Evolutionary conservation across 2,113 vertebrate genomes (phyloP).

Genomic region (Rafetus swinhoei): DNA sequence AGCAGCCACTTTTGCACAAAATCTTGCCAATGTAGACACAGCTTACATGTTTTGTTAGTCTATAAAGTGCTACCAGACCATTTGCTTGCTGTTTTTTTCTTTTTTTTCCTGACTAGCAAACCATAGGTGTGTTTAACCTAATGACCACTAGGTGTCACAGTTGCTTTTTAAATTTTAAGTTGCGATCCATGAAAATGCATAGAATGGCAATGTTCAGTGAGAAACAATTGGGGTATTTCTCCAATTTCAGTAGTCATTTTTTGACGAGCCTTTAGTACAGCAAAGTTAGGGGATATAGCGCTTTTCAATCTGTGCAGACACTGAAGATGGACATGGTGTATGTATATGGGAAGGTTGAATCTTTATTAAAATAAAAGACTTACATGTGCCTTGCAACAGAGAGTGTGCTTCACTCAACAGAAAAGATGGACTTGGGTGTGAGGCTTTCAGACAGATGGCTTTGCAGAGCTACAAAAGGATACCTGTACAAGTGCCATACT

Average conservation of each 20-base stretch:
- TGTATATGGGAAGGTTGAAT: fast-evolving
- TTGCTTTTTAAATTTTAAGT: background rate
- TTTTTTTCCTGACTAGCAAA: fast-evolving
- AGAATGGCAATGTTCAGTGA: fast-evolving
- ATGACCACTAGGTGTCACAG: slow-evolving; percentile 42
- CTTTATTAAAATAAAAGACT: fast-evolving
- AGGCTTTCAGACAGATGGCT: fast-evolving
- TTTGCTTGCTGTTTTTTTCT: too few species aligned
- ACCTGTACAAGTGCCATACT: background rate
- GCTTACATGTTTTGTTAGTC: too few species aligned
- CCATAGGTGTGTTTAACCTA: fast-evolving
- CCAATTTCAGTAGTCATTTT: background rate
- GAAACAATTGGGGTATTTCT: fast-evolving
- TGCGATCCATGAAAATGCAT: fast-evolving
- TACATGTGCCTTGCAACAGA: slow-evolving; percentile 25
- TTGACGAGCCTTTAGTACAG: background rate
- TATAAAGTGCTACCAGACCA: too few species aligned
- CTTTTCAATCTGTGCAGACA: background rate
- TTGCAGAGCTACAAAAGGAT: too few species aligned
- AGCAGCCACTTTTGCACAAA: too few species aligned
- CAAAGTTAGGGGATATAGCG: background rate
- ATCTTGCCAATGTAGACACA: too few species aligned
- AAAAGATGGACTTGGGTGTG: fast-evolving
- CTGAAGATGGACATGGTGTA: background rate
- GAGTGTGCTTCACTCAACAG: background rate